phyloP scores from a whole-genome alignment of 2,797 vertebrate species.

The Acrossocheilus wenchowensis region DNA sequence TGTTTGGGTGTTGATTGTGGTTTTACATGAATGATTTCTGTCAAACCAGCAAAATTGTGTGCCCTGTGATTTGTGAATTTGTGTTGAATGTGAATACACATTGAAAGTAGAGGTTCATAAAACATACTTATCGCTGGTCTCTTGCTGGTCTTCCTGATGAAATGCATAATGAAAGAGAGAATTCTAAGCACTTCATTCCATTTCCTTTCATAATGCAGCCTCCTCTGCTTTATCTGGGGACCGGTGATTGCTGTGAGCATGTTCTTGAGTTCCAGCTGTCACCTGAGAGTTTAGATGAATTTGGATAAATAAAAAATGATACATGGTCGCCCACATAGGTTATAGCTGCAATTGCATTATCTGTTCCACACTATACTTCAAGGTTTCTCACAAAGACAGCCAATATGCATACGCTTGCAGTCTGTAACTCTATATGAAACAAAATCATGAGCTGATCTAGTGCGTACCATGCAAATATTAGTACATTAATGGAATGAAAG shows the following conservation, averaged over 20 bases:
- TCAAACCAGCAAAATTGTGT: background rate
- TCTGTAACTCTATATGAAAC: background rate
- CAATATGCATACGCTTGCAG: background rate
- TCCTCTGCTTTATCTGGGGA: background rate
- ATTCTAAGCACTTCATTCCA: background rate
- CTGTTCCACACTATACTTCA: background rate
- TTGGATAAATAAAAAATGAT: background rate
- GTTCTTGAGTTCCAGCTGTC: background rate
- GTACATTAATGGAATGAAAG: background rate
- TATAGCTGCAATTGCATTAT: background rate
- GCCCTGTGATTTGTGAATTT: background rate
- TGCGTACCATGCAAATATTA: background rate
- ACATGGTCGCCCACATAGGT: background rate
- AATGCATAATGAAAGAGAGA: background rate
- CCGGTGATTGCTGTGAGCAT: background rate
- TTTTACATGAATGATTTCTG: too few relatives aligned
- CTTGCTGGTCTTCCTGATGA: background rate
- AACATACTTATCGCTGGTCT: background rate
- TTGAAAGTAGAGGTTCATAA: background rate
- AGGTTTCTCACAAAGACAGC: background rate
- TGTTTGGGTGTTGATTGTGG: too few relatives aligned
- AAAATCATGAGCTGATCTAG: background rate
- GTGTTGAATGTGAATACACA: background rate
- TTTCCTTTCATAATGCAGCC: background rate
- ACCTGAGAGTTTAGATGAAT: background rate